Conservation (phyloP, 1,140 invertebrate species). For the Diplogasteroides magnus region DNA sequence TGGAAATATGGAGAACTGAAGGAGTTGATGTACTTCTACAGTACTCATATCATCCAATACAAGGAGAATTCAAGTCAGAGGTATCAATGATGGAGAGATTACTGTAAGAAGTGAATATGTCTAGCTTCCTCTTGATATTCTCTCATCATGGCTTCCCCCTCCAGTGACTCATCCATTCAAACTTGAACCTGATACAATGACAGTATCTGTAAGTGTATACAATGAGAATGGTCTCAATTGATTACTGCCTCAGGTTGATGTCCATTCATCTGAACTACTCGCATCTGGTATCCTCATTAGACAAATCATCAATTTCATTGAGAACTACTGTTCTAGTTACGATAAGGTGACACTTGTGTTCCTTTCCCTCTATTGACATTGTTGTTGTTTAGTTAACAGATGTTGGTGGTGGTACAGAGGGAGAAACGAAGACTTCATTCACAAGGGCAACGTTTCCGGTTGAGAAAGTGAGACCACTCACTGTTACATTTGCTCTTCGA, state of each 20-base stretch:
- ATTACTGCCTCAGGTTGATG: not conserved
- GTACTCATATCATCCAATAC: constrained; percentile 42
- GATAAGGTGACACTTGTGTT: constrained; percentile 34
- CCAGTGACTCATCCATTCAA: constrained; percentile 21
- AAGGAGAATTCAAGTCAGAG: constrained; percentile 29
- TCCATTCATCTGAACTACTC: not conserved
- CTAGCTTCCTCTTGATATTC: not conserved
- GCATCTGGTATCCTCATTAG: constrained; percentile 38
- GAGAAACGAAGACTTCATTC: not conserved
- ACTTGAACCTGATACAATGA: constrained; percentile 30
- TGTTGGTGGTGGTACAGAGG: not conserved
- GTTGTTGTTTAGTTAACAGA: not conserved
- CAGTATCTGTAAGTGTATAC: constrained; percentile 1
- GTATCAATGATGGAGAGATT: too few species aligned
- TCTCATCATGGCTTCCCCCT: constrained; percentile 13
- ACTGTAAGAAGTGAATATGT: not conserved
- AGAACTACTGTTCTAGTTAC: constrained; percentile 51
- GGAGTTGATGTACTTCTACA: constrained; percentile 36
- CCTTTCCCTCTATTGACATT: constrained; percentile 4
- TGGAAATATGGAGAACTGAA: constrained; percentile 48
- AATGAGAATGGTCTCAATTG: not conserved
- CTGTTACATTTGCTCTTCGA: constrained; percentile 57
- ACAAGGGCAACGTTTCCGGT: not conserved
- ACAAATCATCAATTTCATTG: constrained; percentile 43
- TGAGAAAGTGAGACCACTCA: constrained; percentile 53